Conservation (phyloP, 1,140 invertebrate species). For the Paralvinella palmiformis region DNA sequence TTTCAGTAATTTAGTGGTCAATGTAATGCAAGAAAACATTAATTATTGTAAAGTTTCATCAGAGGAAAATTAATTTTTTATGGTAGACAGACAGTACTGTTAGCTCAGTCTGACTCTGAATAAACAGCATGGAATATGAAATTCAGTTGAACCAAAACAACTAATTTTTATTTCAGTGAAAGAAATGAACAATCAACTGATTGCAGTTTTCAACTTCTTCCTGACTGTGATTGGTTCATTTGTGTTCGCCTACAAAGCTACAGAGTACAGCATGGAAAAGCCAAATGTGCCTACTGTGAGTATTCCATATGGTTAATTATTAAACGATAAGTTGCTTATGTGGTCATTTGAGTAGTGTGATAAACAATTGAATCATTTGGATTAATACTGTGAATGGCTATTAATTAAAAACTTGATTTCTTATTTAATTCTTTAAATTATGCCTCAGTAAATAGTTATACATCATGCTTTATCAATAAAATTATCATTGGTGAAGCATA, state of each 20-base stretch:
- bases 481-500: no score
- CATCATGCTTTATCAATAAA: background rate
- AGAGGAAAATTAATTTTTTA: no score
- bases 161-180: slow-evolving; percentile 41
- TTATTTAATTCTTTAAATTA: background rate
- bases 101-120: no score
- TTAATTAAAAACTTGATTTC: background rate
- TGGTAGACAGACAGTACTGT: no score
- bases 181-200: slow-evolving; percentile 47
- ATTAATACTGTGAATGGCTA: background rate
- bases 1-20: no score
- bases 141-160: no score
- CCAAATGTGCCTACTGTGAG: no score
- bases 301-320: no score
- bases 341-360: background rate
- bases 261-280: slow-evolving; percentile 29
- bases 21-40: no score
- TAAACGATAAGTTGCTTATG: slow-evolving; percentile 10
- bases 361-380: background rate
- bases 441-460: background rate
- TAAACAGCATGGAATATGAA: no score
- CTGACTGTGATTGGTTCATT: slow-evolving; percentile 52
- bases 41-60: no score
- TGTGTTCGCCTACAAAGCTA: slow-evolving; percentile 50
- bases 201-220: slow-evolving; percentile 50